Base-by-base conservation (phyloP, 2,797 vertebrate species). In the Decapterus maruadsi region DNA sequence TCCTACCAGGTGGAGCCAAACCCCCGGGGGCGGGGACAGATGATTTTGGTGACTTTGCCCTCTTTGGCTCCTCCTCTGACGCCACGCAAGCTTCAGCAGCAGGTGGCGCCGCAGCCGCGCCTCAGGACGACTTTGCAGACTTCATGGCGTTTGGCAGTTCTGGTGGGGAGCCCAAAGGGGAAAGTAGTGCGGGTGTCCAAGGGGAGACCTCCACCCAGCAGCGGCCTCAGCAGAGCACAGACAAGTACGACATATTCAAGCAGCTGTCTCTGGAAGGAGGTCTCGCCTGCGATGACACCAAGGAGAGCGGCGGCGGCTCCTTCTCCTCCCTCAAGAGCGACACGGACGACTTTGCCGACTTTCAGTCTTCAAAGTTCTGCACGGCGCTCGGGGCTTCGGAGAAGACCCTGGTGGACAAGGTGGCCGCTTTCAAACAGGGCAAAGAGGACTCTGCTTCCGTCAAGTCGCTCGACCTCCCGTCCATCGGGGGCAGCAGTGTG, bases 361-460 rank as follows among this genome's bases (percentile, higher is more conserved):
- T 99, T 81, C 98, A 97, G 88, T 96, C 97, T 9, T 97, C 92
- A 48, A 98, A 97, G 84, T 97, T 98, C 83, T 96, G 96, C 78
- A 97, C 97, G 8, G 89, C 92, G 0, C 95, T 96, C 12, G 89
- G 92, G 20, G 92, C 93, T 20, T 93, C 93, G 0, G 98, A 99
- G 81, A 98, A 97, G 90, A 97, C 96, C 40, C 93, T 98, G 84
- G 96, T 96, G 74, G 98, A 99, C 90, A 99, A 98, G 88, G 95
- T 98, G 54, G 81, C 96, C 0, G 95, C 96, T 65, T 98, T 99
- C 93, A 97, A 97, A 90, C 97, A 98, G 68, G 93, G 96, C 93
- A 99, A 97, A 94, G 98, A 99, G 93, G 98, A 99, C 93, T 97
- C 96, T 0, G 96, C 96, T 2, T 99, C 98, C 0, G 97, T 99